phyloP scores from a whole-genome alignment of 1,140 invertebrate genomes.

The Phymastichus coffea region DNA sequence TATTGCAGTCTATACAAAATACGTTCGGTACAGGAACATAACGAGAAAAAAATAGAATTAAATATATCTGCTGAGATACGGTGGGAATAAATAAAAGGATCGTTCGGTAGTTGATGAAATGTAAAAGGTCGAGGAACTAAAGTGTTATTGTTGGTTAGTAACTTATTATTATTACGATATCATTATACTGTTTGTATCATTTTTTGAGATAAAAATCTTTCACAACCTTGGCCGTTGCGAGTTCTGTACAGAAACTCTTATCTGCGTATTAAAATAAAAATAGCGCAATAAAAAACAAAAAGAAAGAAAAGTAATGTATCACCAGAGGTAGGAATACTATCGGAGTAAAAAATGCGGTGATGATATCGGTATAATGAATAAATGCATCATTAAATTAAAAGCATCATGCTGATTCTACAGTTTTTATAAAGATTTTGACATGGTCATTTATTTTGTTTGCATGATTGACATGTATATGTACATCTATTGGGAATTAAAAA shows the following conservation, averaged over 20 bases:
- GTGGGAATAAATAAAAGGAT: constrained; percentile 4
- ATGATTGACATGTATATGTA: constrained; percentile 6
- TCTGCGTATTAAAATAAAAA: too few species aligned
- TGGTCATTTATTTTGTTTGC: neutral
- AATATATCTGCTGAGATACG: neutral
- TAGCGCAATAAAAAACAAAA: neutral
- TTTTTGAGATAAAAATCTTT: neutral
- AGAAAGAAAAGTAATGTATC: neutral
- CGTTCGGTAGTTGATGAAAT: neutral
- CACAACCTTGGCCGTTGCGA: neutral
- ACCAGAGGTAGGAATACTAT: constrained; percentile 16
- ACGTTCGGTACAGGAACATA: constrained; percentile 23
- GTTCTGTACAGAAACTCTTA: too few species aligned
- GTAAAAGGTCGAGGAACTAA: constrained; percentile 21
- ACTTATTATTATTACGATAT: too few species aligned
- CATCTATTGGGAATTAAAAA: constrained; percentile 10
- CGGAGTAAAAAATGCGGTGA: neutral
- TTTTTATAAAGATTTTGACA: constrained; percentile 24
- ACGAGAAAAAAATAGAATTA: constrained; percentile 17
- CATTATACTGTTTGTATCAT: too few species aligned
- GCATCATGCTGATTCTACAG: constrained; percentile 13
- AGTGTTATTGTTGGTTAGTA: too few species aligned
- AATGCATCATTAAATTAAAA: constrained; percentile 7
- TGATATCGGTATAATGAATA: constrained; percentile 10
- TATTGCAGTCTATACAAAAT: constrained; percentile 24